These are phyloP conservation scores for Nemopilema nomurai DNA, from an alignment of 30 jellyfish, hydroid and myxozoan species.

Conservation along the genomic window DNA sequence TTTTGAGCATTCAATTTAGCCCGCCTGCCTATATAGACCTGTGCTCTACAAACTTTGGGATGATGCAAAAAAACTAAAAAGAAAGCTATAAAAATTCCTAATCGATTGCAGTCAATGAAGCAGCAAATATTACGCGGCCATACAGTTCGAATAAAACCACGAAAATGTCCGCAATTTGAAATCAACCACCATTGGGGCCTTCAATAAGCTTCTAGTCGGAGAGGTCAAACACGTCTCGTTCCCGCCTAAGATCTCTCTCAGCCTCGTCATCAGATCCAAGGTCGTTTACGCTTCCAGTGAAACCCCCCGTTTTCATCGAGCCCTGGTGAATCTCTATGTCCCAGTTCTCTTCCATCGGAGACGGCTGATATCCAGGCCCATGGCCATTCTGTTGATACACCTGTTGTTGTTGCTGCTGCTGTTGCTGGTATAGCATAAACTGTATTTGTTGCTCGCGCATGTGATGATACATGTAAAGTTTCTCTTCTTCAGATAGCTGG, in stretches of 20 bases:
- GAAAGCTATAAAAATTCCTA: no score
- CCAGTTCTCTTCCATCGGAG: neutral
- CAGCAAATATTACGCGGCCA: no score
- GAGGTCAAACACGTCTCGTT: constrained; percentile 37
- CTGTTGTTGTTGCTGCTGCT: constrained; percentile 20
- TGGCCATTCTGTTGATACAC: constrained; percentile 8
- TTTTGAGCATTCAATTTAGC: no score
- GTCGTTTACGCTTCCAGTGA: constrained; percentile 36
- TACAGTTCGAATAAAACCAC: neutral
- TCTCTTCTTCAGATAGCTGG: neutral
- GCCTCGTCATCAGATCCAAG: constrained; percentile 69
- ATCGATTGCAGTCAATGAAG: no score
- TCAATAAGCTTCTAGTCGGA: neutral
- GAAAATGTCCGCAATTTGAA: neutral
- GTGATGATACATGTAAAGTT: neutral
- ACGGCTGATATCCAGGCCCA: neutral
- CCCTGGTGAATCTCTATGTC: neutral
- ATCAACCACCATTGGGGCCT: neutral
- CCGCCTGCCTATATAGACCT: no score
- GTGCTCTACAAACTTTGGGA: no score
- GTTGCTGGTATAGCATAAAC: constrained; percentile 1
- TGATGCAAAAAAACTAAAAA: no score
- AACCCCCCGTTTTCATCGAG: neutral
- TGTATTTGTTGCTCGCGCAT: constrained; percentile 5
- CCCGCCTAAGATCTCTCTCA: constrained; percentile 50